Percentiles rank a stretch among this genome's conserved stretches.
Conservation (phyloP, 2,797 vertebrate genomes). For the Danio choprae region DNA sequence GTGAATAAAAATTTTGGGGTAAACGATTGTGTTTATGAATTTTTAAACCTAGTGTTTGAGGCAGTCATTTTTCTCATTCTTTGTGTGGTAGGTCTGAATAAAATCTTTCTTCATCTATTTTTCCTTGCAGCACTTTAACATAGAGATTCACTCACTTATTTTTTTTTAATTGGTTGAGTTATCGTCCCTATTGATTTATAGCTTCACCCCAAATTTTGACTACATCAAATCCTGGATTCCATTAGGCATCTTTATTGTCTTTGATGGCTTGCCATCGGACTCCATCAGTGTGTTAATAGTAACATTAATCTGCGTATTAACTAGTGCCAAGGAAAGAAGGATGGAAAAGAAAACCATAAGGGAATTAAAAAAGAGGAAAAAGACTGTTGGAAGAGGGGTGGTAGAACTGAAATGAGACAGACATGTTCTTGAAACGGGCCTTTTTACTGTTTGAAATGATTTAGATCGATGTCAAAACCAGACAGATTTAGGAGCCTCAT, state of each 20-base stretch:
- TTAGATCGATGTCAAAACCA: constrained; percentile 37
- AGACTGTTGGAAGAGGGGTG: constrained; percentile 64
- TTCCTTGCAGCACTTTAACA: neutral
- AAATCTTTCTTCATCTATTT: neutral
- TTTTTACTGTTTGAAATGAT: constrained; percentile 16
- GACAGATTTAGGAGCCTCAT: constrained; percentile 17
- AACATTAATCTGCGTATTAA: constrained; percentile 75
- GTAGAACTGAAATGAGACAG: constrained; percentile 67
- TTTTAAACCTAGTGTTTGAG: neutral
- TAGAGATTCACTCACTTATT: neutral
- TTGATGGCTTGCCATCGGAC: constrained; percentile 69
- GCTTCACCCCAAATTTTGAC: constrained; percentile 66
- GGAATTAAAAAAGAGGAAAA: constrained; percentile 67
- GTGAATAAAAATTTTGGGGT: neutral
- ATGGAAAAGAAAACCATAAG: constrained; percentile 61
- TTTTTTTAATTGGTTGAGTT: constrained; percentile 24
- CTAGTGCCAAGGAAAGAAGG: constrained; percentile 69
- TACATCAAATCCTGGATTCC: constrained; percentile 73
- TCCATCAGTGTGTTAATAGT: constrained; percentile 72
- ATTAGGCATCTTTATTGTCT: constrained; percentile 68
- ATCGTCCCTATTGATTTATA: constrained; percentile 67
- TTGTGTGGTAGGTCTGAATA: neutral
- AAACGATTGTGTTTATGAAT: neutral
- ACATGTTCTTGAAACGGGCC: constrained; percentile 49
- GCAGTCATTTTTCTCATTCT: neutral